Evolutionary conservation across 2,113 vertebrate genomes (phyloP).

Genomic region (Ceratotherium simum): DNA sequence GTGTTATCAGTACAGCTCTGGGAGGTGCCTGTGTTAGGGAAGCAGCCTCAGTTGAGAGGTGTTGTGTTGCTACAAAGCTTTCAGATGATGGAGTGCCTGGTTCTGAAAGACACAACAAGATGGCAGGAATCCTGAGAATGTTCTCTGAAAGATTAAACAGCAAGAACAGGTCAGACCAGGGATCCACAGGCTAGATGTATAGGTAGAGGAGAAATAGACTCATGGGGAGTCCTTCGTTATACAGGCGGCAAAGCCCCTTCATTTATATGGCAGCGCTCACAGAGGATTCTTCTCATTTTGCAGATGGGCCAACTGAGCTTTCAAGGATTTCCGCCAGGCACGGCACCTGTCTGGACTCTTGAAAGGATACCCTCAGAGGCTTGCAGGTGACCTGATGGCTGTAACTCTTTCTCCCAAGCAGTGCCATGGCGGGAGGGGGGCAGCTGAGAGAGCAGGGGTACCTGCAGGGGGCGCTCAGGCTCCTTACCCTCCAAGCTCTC

Average conservation of each 20-base stretch:
- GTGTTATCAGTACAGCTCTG: conserved; percentile 33
- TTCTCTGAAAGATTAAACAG: not conserved
- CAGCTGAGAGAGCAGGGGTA: accelerated
- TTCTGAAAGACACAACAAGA: conserved; percentile 45
- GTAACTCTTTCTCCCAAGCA: not conserved
- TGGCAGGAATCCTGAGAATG: conserved; percentile 19
- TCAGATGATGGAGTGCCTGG: conserved; percentile 31
- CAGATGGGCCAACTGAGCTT: not conserved
- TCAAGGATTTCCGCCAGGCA: too few relatives aligned
- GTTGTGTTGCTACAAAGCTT: not conserved
- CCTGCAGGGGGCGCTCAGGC: accelerated
- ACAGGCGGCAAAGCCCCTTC: not conserved
- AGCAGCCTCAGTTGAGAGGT: not conserved
- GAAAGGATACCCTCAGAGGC: too few relatives aligned
- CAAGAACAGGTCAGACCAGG: not conserved
- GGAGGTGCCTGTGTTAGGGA: not conserved
- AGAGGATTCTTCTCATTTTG: not conserved
- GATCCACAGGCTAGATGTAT: not conserved
- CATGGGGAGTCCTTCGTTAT: accelerated
- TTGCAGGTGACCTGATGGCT: not conserved
- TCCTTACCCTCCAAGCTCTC: not conserved
- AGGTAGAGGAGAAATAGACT: not conserved
- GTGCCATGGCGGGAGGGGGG: accelerated
- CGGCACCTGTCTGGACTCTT: not conserved
- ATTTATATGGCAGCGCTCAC: accelerated